Evolutionary conservation across 2,888 invertebrate genomes (phyloP), one percentile per base, ranked within the genome.

Genomic region (Abrostola triplasia): DNA sequence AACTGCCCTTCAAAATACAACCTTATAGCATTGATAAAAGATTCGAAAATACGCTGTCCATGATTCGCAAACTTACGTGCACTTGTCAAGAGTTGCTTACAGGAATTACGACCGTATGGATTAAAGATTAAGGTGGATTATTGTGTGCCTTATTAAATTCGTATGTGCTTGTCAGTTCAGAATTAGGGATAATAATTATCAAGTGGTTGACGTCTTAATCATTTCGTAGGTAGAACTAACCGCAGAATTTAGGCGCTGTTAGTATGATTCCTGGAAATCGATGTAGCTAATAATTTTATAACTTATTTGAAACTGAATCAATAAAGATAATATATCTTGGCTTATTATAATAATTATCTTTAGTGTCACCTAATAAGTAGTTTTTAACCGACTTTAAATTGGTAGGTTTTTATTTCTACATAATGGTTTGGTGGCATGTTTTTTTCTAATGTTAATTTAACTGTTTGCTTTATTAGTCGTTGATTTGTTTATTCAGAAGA

Each of bases 161-260:
- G 35, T 41, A 59, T 51, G 55, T 37, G 36, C 52, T 67, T n/a
- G 57, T 64, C 57, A 58, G 42, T n/a, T 64, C 38, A 49, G 50
- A 70, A 67, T 77, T 64, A 52, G 65, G 52, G 36, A 64, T 79
- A 70, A 79, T 76, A 70, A 79, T 76, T 76, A 76, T 59, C 56
- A 68, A 57, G 57, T 48, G 70, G 70, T 73, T 76, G 68, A 79
- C 53, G 71, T 71, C 71, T 77, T 71, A 74, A 79, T 77, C 12
- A 68, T 59, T 63, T 64, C 44, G 40, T 55, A 52, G 52, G 36
- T 6, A 36, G 52, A 41, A 12, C 57, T 58, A 52, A 62, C 77
- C 74, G 44, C 68, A 67, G 48, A 67, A 69, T 63, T 59, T 48
- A 55, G 58, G 58, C 50, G 41, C 47, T 52, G 13, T 38, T n/a